Evolutionary conservation across 2,888 invertebrate genomes (phyloP).

Genomic region (Steinernema hermaphroditum): DNA sequence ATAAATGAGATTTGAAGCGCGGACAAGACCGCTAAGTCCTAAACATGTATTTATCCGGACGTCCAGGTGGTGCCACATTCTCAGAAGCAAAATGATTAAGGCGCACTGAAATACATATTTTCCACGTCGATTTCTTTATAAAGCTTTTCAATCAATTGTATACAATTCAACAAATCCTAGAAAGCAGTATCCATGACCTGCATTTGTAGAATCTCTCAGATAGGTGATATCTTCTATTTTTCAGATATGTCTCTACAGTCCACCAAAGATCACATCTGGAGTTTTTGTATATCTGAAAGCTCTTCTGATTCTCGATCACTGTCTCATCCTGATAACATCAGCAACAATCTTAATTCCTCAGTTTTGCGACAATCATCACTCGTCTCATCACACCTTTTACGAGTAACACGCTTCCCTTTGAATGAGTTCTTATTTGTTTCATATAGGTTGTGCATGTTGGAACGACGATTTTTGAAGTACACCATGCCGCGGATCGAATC

Average conservation of each 20-base stretch:
- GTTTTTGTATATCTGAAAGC: conserved; percentile 65
- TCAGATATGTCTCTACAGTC: conserved; percentile 63
- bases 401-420: conserved; percentile 29
- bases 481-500: conserved; percentile 61
- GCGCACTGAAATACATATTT: no score
- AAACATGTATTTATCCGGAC: no score
- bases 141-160: no score
- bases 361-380: conserved; percentile 50
- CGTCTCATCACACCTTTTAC: conserved; percentile 47
- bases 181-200: no score
- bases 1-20: no score
- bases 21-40: no score
- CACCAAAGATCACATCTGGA: conserved; percentile 65
- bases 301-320: conserved; percentile 59
- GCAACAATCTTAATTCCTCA: conserved; percentile 45
- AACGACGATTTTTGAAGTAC: conserved; percentile 58
- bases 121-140: no score
- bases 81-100: no score
- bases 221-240: conserved; percentile 34
- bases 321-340: conserved; percentile 56
- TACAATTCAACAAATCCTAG: no score
- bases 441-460: conserved; percentile 58
- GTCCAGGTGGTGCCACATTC: no score
- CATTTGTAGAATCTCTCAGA: background rate
- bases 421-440: background rate